phyloP scores from a whole-genome alignment of 2,888 invertebrate species.

The Priocnemis perturbator region DNA sequence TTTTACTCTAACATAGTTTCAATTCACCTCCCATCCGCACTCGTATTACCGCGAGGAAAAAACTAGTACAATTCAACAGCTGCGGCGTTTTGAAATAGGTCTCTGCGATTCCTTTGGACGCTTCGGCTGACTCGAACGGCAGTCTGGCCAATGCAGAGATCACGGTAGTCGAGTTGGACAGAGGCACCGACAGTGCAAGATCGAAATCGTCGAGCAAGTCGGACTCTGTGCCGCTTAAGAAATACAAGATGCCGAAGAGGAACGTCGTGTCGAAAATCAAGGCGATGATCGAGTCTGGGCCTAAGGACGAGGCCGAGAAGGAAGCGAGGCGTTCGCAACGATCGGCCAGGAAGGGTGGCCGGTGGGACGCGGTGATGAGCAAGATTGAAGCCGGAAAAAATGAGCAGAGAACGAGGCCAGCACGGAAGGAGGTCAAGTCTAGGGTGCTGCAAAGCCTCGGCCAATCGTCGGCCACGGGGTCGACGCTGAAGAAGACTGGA shows the following conservation, averaged over 20 bases:
- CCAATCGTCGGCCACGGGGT: constrained; percentile 57
- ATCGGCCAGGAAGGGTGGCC: constrained; percentile 79
- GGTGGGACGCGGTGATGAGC: constrained; percentile 91
- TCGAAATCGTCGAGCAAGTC: constrained; percentile 51
- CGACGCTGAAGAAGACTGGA: constrained; percentile 57
- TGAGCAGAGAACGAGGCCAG: constrained; percentile 83
- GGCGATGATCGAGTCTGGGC: constrained; percentile 81
- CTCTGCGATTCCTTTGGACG: constrained; percentile 46
- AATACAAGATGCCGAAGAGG: constrained; percentile 87
- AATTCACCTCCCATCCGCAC: background rate
- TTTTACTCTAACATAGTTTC: background rate
- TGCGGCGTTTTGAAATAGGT: constrained; percentile 36
- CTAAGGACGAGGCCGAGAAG: constrained; percentile 77
- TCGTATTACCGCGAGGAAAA: too few species aligned
- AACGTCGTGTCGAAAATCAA: constrained; percentile 87
- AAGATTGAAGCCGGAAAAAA: constrained; percentile 85
- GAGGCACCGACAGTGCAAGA: constrained; percentile 45
- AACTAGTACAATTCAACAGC: too few species aligned
- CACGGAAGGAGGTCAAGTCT: constrained; percentile 91
- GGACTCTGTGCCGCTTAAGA: constrained; percentile 77
- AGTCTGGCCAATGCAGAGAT: constrained; percentile 54
- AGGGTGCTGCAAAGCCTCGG: constrained; percentile 78
- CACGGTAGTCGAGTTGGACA: constrained; percentile 62
- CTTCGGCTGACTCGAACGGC: constrained; percentile 52
- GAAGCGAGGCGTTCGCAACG: constrained; percentile 79